Evolutionary conservation across 2,797 vertebrate species (phyloP), one percentile per base, ranked within the genome.

Genomic region (Parotocinclus haroldoi): DNA sequence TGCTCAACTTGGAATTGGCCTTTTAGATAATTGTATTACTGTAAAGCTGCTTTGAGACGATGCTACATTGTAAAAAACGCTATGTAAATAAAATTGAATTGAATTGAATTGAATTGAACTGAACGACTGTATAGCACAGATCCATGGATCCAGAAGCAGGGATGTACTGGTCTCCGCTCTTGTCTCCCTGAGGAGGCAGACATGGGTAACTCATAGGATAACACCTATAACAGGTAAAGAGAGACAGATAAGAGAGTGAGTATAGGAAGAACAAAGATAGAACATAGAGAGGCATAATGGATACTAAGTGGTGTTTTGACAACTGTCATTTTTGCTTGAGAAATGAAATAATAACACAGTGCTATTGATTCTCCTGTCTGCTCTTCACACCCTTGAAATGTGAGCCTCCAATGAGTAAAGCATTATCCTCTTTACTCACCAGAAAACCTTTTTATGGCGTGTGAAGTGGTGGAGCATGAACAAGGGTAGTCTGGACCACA

Each of bases 281-380:
- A 52, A 19, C 50, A 36, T 82, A 82, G 84, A 82, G 76, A 78
- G 80, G 83, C 71, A 79, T 82, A 68, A 68, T 63, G 58, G 37
- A 58, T 60, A 53, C 55, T 61, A 58, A 78, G 75, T 75, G 80
- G 73, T 87, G 83, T 86, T 87, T 86, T 88, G 86, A 91, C 87
- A 88, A 86, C 82, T 89, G 88, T 87, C 86, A 81, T 73, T 76
- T 79, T 76, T 75, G 80, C 81, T 86, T 85, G 83, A 87, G 87
- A 84, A 84, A 85, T 86, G 79, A 84, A 80, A 78, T 80, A 86
- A 86, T 89, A 85, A 83, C 54, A 63, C 42, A 10, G 11, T 58
- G 62, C 50, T 64, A 65, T 52, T 71, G 69, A 66, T 71, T 66
- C 27, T 62, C 27, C 19, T 63, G 48, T 57, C 49, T 63, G 53